phyloP scores from a whole-genome alignment of 2,888 invertebrate species.

The Electrophaes corylata region DNA sequence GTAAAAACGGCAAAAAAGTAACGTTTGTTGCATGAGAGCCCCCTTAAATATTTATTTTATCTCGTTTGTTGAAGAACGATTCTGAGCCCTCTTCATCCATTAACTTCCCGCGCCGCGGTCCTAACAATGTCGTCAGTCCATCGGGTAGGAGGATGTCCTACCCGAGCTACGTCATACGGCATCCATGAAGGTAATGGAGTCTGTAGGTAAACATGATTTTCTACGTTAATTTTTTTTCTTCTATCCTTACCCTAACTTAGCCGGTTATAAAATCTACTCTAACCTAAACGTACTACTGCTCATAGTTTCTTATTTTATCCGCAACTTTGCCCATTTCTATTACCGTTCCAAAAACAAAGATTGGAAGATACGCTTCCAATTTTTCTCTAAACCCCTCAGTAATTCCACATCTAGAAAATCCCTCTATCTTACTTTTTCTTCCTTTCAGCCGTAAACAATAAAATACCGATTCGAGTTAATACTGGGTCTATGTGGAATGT shows the following conservation, averaged over 20 bases:
- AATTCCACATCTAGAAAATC: constrained; percentile 33
- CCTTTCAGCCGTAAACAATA: constrained; percentile 38
- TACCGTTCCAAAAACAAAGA: constrained; percentile 1
- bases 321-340: constrained; percentile 1
- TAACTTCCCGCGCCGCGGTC: too few species aligned
- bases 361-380: constrained; percentile 11
- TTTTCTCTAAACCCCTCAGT: constrained; percentile 22
- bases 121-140: too few species aligned
- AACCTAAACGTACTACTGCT: background rate
- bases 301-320: background rate
- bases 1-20: too few species aligned
- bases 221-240: too few species aligned
- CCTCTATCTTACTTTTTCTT: constrained; percentile 16
- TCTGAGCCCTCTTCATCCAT: too few species aligned
- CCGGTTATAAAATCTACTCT: background rate
- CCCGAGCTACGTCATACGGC: too few species aligned
- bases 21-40: too few species aligned
- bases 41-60: too few species aligned
- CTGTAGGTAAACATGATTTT: too few species aligned
- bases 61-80: too few species aligned
- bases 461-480: constrained; percentile 42
- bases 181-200: too few species aligned
- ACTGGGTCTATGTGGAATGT: constrained; percentile 40
- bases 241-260: background rate
- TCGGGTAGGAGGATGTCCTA: too few species aligned